Conservation (phyloP, 2,113 vertebrate species). For the Melanostigma gelatinosum region DNA sequence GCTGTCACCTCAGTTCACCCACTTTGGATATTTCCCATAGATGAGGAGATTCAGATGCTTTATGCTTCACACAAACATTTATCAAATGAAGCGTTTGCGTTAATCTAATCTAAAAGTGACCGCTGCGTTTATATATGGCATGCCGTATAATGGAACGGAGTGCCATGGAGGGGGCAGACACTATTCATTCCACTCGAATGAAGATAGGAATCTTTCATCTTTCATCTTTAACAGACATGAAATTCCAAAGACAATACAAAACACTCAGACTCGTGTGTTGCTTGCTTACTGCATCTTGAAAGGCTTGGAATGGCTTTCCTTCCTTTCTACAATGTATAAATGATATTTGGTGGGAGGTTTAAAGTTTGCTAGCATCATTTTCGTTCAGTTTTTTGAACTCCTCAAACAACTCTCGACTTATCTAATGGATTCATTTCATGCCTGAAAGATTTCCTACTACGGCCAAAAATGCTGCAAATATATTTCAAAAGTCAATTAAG, state of each 20-base stretch:
- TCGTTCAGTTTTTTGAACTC: background rate
- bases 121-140: constrained; percentile 18
- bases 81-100: constrained; percentile 31
- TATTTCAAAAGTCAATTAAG: background rate
- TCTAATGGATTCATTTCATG: background rate
- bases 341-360: background rate
- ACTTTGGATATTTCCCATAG: constrained; percentile 46
- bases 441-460: background rate
- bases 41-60: constrained; percentile 53
- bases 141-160: constrained; percentile 9
- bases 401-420: background rate
- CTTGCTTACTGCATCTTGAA: constrained; percentile 28
- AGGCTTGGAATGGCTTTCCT: constrained; percentile 23
- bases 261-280: background rate
- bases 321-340: constrained; percentile 7
- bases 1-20: constrained; percentile 63
- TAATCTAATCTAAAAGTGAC: constrained; percentile 41
- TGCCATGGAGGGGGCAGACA: background rate
- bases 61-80: constrained; percentile 15
- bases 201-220: background rate
- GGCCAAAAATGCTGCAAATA: background rate
- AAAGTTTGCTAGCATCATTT: background rate
- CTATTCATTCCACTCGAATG: constrained; percentile 8
- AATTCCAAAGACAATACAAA: background rate
- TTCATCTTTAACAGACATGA: constrained; percentile 12